Evolutionary conservation across 2,888 invertebrate species (phyloP).

Genomic region (Drosophila prostipennis): DNA sequence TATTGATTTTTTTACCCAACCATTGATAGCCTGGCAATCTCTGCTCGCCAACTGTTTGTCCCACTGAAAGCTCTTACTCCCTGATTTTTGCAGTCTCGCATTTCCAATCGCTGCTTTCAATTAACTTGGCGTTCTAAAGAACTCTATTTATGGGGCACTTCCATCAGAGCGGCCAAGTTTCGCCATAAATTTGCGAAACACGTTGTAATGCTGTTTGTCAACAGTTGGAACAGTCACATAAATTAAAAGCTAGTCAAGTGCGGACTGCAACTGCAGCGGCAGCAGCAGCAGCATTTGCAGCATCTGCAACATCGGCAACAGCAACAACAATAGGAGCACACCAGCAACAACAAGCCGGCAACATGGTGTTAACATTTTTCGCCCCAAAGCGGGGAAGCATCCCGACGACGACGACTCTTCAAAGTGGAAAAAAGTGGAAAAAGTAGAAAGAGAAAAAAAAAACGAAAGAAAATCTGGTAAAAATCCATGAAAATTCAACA

Average conservation of each 20-base stretch:
- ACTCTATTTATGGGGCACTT: conserved; percentile 72
- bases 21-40: too few species aligned
- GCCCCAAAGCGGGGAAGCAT: conserved; percentile 54
- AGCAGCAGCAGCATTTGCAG: conserved; percentile 23
- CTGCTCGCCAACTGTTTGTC: neutral
- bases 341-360: conserved; percentile 39
- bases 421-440: conserved; percentile 36
- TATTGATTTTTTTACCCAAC: neutral
- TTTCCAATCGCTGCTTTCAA: conserved; percentile 44
- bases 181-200: conserved; percentile 75
- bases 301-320: conserved; percentile 28
- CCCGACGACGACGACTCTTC: conserved; percentile 50
- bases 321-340: conserved; percentile 39
- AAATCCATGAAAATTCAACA: conserved; percentile 75
- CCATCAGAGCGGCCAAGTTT: conserved; percentile 69
- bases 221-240: conserved; percentile 75
- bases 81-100: conserved; percentile 17
- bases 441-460: conserved; percentile 26
- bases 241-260: conserved; percentile 77
- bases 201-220: conserved; percentile 80
- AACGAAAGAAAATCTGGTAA: conserved; percentile 59
- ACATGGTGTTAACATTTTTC: conserved; percentile 78
- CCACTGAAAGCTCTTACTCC: neutral
- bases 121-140: conserved; percentile 41
- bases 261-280: conserved; percentile 57